Conservation (phyloP, 2,797 vertebrate species). For the Eupleurogrammus muticus region DNA sequence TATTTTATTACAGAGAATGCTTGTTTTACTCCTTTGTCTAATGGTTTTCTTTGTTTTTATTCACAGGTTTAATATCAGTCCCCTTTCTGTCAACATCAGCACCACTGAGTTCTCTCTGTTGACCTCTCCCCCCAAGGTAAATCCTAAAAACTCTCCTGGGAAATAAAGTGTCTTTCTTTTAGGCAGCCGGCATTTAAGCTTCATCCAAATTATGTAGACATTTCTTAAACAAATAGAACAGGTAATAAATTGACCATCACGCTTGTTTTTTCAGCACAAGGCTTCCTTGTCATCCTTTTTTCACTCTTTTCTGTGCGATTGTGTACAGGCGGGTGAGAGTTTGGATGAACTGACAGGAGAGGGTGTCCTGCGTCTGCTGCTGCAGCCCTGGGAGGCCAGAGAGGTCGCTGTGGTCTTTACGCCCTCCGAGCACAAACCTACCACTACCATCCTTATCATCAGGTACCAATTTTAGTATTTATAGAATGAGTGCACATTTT, state of each 20-base stretch:
- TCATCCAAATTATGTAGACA: not conserved
- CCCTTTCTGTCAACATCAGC: constrained; percentile 90
- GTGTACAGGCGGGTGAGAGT: constrained; percentile 46
- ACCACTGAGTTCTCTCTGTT: constrained; percentile 92
- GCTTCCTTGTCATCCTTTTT: not conserved
- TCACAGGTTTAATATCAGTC: constrained; percentile 87
- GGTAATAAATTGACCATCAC: not conserved
- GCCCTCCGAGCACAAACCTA: constrained; percentile 91
- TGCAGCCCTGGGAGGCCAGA: constrained; percentile 91
- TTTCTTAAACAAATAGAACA: not conserved
- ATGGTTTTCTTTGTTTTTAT: constrained; percentile 36
- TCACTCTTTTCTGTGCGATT: constrained; percentile 1
- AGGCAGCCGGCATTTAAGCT: not conserved
- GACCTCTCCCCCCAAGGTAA: constrained; percentile 77
- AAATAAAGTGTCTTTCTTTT: constrained; percentile 2
- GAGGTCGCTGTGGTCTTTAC: constrained; percentile 90
- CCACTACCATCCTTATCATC: constrained; percentile 92
- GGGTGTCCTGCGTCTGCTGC: constrained; percentile 81
- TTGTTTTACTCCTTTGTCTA: not conserved
- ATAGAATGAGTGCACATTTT: not conserved
- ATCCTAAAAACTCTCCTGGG: constrained; percentile 1
- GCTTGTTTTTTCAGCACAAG: not conserved
- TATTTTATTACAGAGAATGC: constrained; percentile 1
- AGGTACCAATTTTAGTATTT: constrained; percentile 82
- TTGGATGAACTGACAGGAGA: constrained; percentile 20